Evolutionary conservation across 2,113 vertebrate genomes (phyloP).

Genomic region (Chrysochloris asiatica): DNA sequence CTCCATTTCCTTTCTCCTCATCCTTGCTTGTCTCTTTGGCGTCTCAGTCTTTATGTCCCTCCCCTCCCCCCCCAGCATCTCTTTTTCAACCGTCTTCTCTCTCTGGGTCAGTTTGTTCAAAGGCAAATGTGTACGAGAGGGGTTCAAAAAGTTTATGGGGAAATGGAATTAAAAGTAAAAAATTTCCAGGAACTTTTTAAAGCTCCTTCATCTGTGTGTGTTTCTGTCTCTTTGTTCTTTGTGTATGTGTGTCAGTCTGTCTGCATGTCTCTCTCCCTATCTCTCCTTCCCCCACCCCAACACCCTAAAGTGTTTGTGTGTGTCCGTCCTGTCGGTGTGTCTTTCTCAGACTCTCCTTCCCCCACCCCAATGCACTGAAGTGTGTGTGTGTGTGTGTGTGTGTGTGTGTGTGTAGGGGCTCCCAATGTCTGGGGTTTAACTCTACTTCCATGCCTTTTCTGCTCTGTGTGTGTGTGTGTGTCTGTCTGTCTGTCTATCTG

Average conservation of each 20-base stretch:
- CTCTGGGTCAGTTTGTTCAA: background rate
- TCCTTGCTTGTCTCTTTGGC: background rate
- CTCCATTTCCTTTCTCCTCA: background rate
- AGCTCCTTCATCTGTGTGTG: background rate
- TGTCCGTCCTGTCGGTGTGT: background rate
- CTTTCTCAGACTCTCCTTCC: background rate
- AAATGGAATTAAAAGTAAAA: too few species aligned
- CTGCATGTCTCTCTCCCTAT: background rate
- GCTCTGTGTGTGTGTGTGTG: background rate
- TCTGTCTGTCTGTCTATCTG: constrained; percentile 43
- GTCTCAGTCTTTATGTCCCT: background rate
- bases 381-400: background rate
- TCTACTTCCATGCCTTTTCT: constrained; percentile 52
- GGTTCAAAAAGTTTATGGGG: too few species aligned
- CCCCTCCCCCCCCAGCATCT: background rate
- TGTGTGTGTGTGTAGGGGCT: background rate
- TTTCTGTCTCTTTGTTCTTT: background rate
- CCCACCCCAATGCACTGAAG: background rate
- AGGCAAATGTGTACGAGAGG: background rate
- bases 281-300: background rate
- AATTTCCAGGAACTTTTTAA: too few species aligned
- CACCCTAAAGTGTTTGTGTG: background rate
- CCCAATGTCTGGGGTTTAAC: constrained; percentile 43
- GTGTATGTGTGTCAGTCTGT: background rate
- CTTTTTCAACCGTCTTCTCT: background rate